A percentile compares a stretch with the other conserved stretches of the same genome.
These are phyloP conservation scores for Lanius collurio DNA, from an alignment of 2,113 vertebrate species.

Conservation along the genomic window DNA sequence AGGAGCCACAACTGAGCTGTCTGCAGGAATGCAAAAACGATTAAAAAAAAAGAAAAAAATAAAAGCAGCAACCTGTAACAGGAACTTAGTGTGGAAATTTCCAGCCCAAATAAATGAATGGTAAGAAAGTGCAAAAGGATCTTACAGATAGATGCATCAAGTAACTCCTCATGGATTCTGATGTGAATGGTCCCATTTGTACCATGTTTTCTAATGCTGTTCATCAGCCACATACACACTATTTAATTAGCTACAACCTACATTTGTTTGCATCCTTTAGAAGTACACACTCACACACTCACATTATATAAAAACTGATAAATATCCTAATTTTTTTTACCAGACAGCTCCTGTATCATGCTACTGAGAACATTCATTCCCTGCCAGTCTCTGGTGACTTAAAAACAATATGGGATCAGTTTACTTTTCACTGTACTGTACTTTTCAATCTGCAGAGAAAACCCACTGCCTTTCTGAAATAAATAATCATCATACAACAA, in stretches of 20 bases:
- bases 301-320: neutral
- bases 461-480: neutral
- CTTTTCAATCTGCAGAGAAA: neutral
- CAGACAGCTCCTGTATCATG: neutral
- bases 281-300: neutral
- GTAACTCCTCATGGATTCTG: neutral
- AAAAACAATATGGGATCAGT: neutral
- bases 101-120: neutral
- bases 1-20: neutral
- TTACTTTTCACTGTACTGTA: neutral
- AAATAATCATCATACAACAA: neutral
- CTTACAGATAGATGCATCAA: neutral
- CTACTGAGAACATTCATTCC: neutral
- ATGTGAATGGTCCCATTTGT: neutral
- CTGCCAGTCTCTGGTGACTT: neutral
- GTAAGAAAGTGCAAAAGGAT: neutral
- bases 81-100: neutral
- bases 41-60: neutral
- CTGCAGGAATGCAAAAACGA: neutral
- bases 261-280: neutral
- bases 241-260: neutral
- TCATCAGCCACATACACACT: neutral
- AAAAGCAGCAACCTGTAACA: neutral
- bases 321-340: neutral
- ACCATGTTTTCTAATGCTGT: neutral